Base-by-base conservation (phyloP, 2,113 vertebrate genomes). In the Machaerirhynchus nigripectus region DNA sequence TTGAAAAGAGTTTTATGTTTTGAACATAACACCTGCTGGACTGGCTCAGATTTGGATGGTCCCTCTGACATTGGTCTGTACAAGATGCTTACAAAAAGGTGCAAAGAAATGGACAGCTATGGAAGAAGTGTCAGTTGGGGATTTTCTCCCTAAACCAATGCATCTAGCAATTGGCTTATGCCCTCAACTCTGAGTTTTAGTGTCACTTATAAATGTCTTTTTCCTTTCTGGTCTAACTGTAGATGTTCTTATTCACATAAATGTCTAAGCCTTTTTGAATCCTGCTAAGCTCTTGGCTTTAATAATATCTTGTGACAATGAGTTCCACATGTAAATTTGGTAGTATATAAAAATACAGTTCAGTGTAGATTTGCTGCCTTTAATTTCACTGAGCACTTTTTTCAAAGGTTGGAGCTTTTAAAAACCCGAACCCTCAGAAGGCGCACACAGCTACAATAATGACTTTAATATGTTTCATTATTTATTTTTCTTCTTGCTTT, bases 241-340 rank as follows among this genome's bases (percentile, higher is more conserved):
- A 75, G 92, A 97, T 96, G 76, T 94, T 90, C 87, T 96, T 96
- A 81, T 95, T 96, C 92, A 77, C 90, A 88, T 84, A 95, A 96
- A 95, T 49, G 79, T 88, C 95, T 86, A 86, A 94, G 78, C 82
- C 52, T 74, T 94, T 95, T 84, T 92, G 90, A 92, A 93, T 96
- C 93, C 90, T 88, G 67, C 85, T 95, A 96, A 96, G 95, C 87
- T 90, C 71, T 93, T 93, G 85, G 71, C 75, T 96, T 96, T 89
- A 77, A 74, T 94, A 88, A 90, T 94, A 93, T 47, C 76, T 94
- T 70, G 78, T 92, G 85, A 90, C 95, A 95, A 96, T 94, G 85
- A 92, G 55, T 94, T 95, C 95, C 95, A 96, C 60, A 78, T 96
- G 92, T 93, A 97, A 92, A 97, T 96, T 95, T 88, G 63, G 68